Base-by-base conservation (phyloP, 2,888 invertebrate species). In the Notodonta dromedarius region DNA sequence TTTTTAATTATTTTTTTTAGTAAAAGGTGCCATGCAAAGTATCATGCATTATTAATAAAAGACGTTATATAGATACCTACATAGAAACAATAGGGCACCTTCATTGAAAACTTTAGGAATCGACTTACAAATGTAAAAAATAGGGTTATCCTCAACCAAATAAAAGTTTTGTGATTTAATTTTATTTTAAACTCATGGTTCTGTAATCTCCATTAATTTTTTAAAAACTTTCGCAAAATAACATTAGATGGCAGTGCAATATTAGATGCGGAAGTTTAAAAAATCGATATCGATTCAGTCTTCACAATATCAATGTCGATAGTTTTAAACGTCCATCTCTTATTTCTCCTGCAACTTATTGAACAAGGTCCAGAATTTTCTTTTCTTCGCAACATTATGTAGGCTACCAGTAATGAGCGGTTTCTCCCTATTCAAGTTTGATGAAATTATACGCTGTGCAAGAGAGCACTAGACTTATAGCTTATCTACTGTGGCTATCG, bases 351-450 rank as follows among this genome's bases (percentile, higher is more conserved):
- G 67, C 73, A 75, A 76, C 69, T 77, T 77, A 84, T 86, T 84
- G 82, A 83, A 84, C 79, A 77, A 81, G 75, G 78, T 86, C 85
- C 87, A 80, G 78, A 80, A 86, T 88, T 93, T 90, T 92, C 90
- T 91, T 91, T 90, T 91, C 90, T 86, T 87, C 77, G 79, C 87
- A 86, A 83, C 75, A 79, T 50, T 80, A 89, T 83, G 87, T 92
- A 84, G 90, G 91, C 83, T 87, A 88, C 80, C 75, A 77, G 82
- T 87, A 90, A 89, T 84, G 83, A 87, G 78, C 73, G 82, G 85
- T 91, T 91, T 92, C 88, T 85, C 84, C 81, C 79, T 80, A 80
- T 83, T 80, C 81, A 79, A 80, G 82, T 82, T 85, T 81, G 77
- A 83, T 84, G 77, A 88, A 88, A 88, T 86, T 88, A 80, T 80